A percentile compares a stretch with the other conserved stretches of the same genome.
Evolutionary conservation across 2,797 vertebrate genomes (phyloP).

Genomic region (Sternotherus odoratus): DNA sequence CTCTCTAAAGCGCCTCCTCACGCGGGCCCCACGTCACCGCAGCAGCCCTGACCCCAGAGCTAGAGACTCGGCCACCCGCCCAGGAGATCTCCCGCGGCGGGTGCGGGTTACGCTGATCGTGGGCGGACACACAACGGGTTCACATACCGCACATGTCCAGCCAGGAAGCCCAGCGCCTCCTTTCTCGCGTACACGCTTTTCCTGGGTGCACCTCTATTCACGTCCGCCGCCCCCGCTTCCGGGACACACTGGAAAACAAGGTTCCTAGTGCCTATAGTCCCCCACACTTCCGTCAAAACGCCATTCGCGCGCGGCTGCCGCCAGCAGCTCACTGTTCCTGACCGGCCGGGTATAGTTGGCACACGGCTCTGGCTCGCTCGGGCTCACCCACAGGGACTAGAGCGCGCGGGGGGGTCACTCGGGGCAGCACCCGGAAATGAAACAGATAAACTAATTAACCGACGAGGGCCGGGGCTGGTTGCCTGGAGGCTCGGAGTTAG

Average conservation of each 20-base stretch:
- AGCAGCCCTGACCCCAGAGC: no score
- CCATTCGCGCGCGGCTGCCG: accelerated
- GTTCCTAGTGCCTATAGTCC: slow-evolving; percentile 9
- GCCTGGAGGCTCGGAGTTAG: background rate
- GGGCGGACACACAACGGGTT: no score
- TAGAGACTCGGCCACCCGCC: background rate
- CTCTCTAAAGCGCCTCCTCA: background rate
- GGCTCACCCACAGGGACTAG: background rate
- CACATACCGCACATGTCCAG: background rate
- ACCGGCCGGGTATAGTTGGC: accelerated
- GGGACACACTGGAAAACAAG: accelerated
- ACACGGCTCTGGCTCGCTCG: background rate
- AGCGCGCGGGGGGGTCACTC: background rate
- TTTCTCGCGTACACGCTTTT: background rate
- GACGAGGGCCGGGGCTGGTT: background rate
- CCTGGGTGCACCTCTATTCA: accelerated
- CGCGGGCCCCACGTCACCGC: background rate
- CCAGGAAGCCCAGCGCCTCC: background rate
- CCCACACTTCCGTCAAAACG: background rate
- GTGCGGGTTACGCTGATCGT: accelerated
- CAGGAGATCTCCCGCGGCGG: background rate
- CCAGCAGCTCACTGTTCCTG: background rate
- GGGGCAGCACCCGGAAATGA: background rate
- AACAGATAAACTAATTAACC: no score
- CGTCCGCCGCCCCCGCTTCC: background rate